Base-by-base conservation (phyloP, 1,140 invertebrate genomes). In the Drosophila tristis region DNA sequence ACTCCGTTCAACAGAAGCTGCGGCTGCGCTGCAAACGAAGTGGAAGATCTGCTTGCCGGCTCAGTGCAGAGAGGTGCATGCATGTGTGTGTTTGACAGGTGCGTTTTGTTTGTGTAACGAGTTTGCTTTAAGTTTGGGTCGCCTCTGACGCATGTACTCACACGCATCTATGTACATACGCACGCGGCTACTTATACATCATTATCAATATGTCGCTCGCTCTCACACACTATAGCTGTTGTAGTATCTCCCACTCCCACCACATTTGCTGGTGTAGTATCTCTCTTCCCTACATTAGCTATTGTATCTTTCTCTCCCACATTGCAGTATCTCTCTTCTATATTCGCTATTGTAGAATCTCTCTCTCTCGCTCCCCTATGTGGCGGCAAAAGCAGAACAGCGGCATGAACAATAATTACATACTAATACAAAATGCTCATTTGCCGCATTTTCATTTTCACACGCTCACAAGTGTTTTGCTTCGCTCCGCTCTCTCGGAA, bases 361-460 rank as follows among this genome's bases (percentile, higher is more conserved):
- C 20, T 58, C 20, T 58, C 23, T 58, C 45, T 71, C 15, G 66
- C 68, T 71, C 70, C 62, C 64, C 70, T 61, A 64, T 48, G 60
- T 54, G 31, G 70, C 58, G 61, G 31, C 54, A 72, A 50, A 55
- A 57, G 45, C 55, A 64, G 42, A 53, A 2, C 57, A 72, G 31
- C 54, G 51, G 9, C 58, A 55, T 15, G 47, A 77, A 60, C 63
- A 74, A 86, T 87, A 86, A 87, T 87, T 81, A 85, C 82, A 85
- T 71, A 86, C 81, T 78, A 71, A 87, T 87, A 81, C 78, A 81
- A 86, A 87, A 74, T 87, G 82, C 81, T 85, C 78, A 81, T 87
- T 86, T 86, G 81, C 82, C 74, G 78, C 81, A 86, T 87, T 87
- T 82, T 81, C 55, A 82, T 82, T 82, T 86, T 86, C 82, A 87